phyloP scores from a whole-genome alignment of 1,140 invertebrate genomes.

The Euura saliciscinereae region DNA sequence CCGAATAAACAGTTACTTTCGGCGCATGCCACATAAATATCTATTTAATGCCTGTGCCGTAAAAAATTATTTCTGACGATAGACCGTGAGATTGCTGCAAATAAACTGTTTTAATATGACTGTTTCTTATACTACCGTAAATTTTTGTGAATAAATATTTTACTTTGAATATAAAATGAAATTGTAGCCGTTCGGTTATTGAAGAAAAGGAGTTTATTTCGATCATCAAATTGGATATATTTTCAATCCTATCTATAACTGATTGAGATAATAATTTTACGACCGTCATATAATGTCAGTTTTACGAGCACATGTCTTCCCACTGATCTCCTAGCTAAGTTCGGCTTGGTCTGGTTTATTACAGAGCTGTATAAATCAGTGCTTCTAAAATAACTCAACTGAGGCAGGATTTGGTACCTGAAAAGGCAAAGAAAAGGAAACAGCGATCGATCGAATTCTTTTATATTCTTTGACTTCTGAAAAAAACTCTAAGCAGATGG shows the following conservation, averaged over 20 bases:
- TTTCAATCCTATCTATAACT: not conserved
- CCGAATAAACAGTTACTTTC: too few species aligned
- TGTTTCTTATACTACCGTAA: too few species aligned
- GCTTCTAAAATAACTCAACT: not conserved
- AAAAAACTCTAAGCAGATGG: too few species aligned
- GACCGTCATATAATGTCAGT: not conserved
- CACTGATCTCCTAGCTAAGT: not conserved
- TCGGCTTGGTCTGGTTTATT: not conserved
- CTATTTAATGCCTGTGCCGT: too few species aligned
- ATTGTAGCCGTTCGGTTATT: not conserved
- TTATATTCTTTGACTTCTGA: not conserved
- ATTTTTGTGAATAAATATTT: too few species aligned
- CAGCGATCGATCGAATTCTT: not conserved
- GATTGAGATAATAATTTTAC: constrained; percentile 7
- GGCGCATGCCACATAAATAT: too few species aligned
- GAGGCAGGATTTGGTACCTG: too few species aligned
- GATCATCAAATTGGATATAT: not conserved
- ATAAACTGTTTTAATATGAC: too few species aligned
- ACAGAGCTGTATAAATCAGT: not conserved
- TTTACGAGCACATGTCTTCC: constrained; percentile 5
- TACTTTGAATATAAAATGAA: too few species aligned
- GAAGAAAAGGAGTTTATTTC: too few species aligned
- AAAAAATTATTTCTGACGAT: too few species aligned
- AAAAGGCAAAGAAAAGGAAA: not conserved
- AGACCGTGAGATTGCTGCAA: too few species aligned